Percentiles rank a stretch among this genome's conserved stretches.
These are phyloP conservation scores for Cryptus armator DNA, from an alignment of 2,888 invertebrate genomes.

Conservation along the genomic window DNA sequence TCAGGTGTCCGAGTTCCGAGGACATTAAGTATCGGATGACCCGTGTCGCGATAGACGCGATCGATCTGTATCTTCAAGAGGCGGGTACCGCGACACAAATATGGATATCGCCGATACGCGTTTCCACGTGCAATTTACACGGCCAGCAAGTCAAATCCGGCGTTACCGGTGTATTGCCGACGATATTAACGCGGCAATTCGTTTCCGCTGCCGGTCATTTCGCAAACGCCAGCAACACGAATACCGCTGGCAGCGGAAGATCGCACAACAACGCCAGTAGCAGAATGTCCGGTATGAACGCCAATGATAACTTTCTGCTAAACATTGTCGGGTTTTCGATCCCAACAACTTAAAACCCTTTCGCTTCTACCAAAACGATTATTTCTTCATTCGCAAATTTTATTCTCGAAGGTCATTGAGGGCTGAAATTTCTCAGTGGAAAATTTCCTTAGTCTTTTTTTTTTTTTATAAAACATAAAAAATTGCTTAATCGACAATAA, in stretches of 20 bases:
- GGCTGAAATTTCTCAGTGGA: no score
- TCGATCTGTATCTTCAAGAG: conserved; percentile 97
- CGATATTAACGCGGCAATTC: conserved; percentile 89
- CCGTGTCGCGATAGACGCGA: conserved; percentile 93
- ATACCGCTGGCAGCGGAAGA: conserved; percentile 88
- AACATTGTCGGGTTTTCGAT: not conserved
- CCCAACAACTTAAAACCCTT: not conserved
- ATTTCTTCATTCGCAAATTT: no score
- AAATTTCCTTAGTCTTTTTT: no score
- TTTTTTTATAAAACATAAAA: no score
- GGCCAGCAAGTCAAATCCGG: conserved; percentile 96
- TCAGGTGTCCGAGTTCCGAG: conserved; percentile 83
- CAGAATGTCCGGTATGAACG: conserved; percentile 79
- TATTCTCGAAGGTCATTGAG: no score
- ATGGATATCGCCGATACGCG: conserved; percentile 95
- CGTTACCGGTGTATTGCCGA: conserved; percentile 93
- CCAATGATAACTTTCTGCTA: conserved; percentile 20
- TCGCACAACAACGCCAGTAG: conserved; percentile 87
- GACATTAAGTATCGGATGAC: conserved; percentile 96
- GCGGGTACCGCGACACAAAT: conserved; percentile 94
- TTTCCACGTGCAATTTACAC: conserved; percentile 97
- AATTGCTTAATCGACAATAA: no score
- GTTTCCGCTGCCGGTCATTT: conserved; percentile 87
- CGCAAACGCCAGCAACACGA: conserved; percentile 88
- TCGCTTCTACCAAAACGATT: no score